Evolutionary conservation across 2,797 vertebrate species (phyloP), one percentile per base, ranked within the genome.

Genomic region (Sebastes glaucus): DNA sequence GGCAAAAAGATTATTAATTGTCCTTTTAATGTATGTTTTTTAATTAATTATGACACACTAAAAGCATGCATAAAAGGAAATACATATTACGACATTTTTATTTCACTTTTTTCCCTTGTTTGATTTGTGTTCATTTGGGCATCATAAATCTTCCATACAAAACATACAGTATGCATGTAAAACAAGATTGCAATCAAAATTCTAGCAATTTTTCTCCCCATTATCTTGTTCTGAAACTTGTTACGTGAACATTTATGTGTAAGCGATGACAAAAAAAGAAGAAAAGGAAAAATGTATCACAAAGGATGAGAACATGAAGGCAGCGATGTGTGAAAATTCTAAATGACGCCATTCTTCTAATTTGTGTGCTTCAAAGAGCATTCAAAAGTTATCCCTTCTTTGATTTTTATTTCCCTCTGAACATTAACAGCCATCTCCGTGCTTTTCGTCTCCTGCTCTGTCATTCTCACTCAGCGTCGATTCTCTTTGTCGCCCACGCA

Each of bases 281-380:
- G 61, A 57, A 14, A 62, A 88, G 87, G 14, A 90, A 91, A 88
- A 74, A 84, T 75, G 55, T 0, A 88, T 88, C 73, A 81, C 46
- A 82, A 87, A 86, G 61, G 75, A 65, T 66, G 64, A 35, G 49
- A 74, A 66, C 70, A 32, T 73, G 78, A 86, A 80, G 42, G 70
- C 59, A 53, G 25, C 3, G 38, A 35, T 25, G 20, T 27, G 53
- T 63, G 71, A 33, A 66, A 74, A 78, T 67, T 82, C 35, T 72
- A 89, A 89, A 81, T 49, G 67, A 80, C 42, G 71, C 56, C 75
- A 77, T 86, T 87, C 80, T 83, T 88, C 72, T 88, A 52, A 89
- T 90, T 90, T 56, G 18, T 56, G 32, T 7, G 53, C 86, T 82
- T 93, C 84, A 93, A 92, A 88, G 77, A 85, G 89, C 80, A 84